A percentile compares a stretch with the other conserved stretches of the same genome.
These are phyloP conservation scores for Fulica atra DNA, from an alignment of 2,113 vertebrate genomes.

Conservation along the genomic window DNA sequence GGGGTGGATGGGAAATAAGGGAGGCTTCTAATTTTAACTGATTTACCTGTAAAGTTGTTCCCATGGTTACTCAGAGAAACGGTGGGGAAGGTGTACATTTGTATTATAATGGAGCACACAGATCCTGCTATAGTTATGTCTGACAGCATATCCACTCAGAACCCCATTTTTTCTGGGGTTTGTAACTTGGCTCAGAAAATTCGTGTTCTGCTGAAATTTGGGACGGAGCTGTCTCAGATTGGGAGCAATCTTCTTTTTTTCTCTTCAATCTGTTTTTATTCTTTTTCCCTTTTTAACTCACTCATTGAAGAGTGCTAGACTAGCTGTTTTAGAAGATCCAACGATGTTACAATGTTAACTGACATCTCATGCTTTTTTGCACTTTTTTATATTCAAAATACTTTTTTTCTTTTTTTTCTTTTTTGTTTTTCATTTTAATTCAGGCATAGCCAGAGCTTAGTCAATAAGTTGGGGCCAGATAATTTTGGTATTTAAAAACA, in stretches of 20 bases:
- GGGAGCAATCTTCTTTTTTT: constrained; percentile 42
- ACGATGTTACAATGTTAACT: background rate
- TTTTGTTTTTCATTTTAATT: background rate
- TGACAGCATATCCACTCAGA: background rate
- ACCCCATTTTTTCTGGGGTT: constrained; percentile 69
- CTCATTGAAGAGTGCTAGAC: background rate
- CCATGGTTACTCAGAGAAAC: background rate
- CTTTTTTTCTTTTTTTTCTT: background rate
- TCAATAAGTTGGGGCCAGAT: background rate
- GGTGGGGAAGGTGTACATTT: constrained; percentile 47
- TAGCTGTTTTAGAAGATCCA: constrained; percentile 45
- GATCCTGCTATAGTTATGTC: constrained; percentile 20
- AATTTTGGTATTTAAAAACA: constrained; percentile 45
- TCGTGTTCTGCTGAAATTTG: constrained; percentile 68
- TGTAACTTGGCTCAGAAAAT: constrained; percentile 61
- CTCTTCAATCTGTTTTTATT: constrained; percentile 1
- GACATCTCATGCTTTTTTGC: constrained; percentile 67
- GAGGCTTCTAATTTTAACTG: constrained; percentile 6
- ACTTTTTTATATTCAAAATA: constrained; percentile 28
- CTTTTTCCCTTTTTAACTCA: constrained; percentile 38
- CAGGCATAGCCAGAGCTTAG: background rate
- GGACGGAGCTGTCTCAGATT: constrained; percentile 64
- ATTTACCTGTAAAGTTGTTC: constrained; percentile 3
- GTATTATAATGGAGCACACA: constrained; percentile 48
- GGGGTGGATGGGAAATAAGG: constrained; percentile 19